These are phyloP conservation scores for Hippocampus abdominalis DNA, from an alignment of 2,113 vertebrate genomes.

Conservation along the genomic window DNA sequence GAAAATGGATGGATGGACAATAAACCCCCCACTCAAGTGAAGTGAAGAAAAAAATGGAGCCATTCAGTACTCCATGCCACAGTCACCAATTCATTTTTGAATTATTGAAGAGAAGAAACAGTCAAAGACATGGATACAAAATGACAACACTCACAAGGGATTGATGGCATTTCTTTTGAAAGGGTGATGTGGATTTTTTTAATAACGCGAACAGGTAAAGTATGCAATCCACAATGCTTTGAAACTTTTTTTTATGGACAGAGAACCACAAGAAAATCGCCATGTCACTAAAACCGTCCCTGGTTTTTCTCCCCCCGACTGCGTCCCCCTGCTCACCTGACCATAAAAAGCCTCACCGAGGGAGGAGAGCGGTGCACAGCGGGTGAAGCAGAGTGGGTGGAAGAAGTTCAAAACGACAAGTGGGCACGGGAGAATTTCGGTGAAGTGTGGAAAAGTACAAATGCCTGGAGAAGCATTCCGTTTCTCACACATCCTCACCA, in stretches of 20 bases:
- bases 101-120: too few relatives aligned
- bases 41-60: too few relatives aligned
- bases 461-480: not conserved
- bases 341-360: not conserved
- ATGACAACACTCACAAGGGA: too few relatives aligned
- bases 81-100: too few relatives aligned
- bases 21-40: too few relatives aligned
- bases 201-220: too few relatives aligned
- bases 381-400: not conserved
- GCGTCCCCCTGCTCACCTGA: not conserved
- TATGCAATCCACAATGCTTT: not conserved
- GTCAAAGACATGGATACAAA: too few relatives aligned
- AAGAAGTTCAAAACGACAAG: not conserved
- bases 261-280: not conserved
- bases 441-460: not conserved
- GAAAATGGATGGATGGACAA: too few relatives aligned
- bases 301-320: not conserved
- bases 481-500: conserved; percentile 6
- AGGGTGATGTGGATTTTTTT: too few relatives aligned
- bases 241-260: not conserved
- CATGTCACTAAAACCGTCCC: not conserved
- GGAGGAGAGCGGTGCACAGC: not conserved
- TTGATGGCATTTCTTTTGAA: too few relatives aligned
- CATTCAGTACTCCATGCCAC: too few relatives aligned
- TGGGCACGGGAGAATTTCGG: not conserved